phyloP scores from a whole-genome alignment of 1,140 invertebrate species.

The Saccostrea echinata region DNA sequence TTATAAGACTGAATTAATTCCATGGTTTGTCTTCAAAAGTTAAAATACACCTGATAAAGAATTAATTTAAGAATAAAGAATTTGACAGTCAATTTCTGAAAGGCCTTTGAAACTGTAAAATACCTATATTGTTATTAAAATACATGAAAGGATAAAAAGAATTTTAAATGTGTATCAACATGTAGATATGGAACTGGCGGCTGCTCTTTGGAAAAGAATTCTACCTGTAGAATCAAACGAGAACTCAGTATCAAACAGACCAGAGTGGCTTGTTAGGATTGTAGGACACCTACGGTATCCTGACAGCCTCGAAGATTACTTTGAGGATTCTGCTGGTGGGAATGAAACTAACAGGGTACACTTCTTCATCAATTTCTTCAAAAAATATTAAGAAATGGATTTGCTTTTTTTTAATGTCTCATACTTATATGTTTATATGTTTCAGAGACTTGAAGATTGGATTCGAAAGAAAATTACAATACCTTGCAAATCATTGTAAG shows the following conservation, averaged over 20 bases:
- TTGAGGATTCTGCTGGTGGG: neutral
- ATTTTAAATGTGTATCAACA: neutral
- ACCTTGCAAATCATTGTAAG: neutral
- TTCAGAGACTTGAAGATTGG: neutral
- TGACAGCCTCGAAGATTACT: neutral
- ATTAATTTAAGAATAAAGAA: no score
- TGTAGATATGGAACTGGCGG: neutral
- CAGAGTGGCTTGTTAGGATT: neutral
- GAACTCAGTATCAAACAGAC: neutral
- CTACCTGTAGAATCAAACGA: neutral
- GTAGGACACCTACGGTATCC: neutral
- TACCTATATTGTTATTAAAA: no score
- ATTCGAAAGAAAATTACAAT: conserved; percentile 7
- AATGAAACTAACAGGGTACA: neutral
- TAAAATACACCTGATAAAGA: no score
- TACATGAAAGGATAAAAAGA: no score
- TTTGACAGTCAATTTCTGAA: no score
- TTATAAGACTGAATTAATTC: no score
- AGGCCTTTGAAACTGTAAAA: no score
- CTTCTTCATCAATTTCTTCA: neutral
- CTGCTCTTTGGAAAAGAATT: conserved; percentile 9
- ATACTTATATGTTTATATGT: neutral
- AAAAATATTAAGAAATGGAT: neutral
- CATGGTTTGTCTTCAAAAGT: no score
- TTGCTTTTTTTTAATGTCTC: neutral